Conservation (phyloP, 2,888 invertebrate genomes). For the Eupithecia centaureata region DNA sequence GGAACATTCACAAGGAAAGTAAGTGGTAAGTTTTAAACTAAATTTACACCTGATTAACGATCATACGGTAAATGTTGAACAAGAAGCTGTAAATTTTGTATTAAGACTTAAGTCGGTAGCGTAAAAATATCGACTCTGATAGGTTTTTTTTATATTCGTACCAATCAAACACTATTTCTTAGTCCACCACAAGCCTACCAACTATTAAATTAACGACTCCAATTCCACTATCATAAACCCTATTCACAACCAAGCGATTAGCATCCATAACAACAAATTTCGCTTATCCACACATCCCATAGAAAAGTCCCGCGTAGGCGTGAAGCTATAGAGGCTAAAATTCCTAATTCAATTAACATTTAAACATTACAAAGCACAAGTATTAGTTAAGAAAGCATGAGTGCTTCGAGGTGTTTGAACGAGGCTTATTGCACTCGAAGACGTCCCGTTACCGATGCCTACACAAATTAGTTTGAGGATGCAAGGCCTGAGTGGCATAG, state of each 20-base stretch:
- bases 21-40: no score
- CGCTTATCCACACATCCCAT: conserved; percentile 25
- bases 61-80: no score
- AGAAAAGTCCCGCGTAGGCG: conserved; percentile 18
- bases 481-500: conserved; percentile 25
- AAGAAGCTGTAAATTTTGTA: background rate
- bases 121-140: no score
- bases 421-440: conserved; percentile 65
- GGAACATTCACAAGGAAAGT: background rate
- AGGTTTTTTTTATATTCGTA: no score
- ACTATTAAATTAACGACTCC: conserved; percentile 37
- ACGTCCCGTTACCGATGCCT: conserved; percentile 70
- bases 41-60: no score
- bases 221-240: conserved; percentile 19
- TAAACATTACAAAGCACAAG: conserved; percentile 58
- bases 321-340: conserved; percentile 48
- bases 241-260: conserved; percentile 39
- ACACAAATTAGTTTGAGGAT: conserved; percentile 55
- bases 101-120: background rate
- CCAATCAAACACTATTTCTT: background rate
- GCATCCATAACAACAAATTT: conserved; percentile 20
- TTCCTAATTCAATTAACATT: conserved; percentile 66
- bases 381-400: conserved; percentile 56
- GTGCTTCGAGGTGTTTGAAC: conserved; percentile 51
- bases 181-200: conserved; percentile 22